Evolutionary conservation across 2,797 vertebrate species (phyloP), one percentile per base, ranked within the genome.

Genomic region (Garrulus glandarius): DNA sequence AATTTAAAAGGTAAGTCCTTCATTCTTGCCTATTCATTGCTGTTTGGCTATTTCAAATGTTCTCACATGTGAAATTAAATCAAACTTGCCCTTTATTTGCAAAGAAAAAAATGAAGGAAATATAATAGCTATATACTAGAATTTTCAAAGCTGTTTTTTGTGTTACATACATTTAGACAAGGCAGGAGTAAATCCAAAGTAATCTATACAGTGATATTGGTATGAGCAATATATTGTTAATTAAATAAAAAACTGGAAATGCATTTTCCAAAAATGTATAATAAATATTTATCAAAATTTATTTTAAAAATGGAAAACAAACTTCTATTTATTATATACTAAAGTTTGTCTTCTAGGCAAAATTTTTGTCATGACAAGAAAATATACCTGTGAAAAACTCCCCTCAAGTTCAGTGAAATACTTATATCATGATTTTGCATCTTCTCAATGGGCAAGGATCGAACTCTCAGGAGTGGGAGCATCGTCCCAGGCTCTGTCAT

Each of bases 1-100:
- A 84, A 95, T 83, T 92, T 95, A 81, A 88, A 91, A 82, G 43
- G 61, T 52, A 83, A 81, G 86, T 88, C 44, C 32, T 89, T 83
- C 41, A 74, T 47, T 89, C 78, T 78, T 84, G 26, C 32, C 26
- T 90, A 59, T 88, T 86, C 69, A 72, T 81, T 78, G 65, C 26
- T 81, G 16, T 86, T 86, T 72, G 32, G 39, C 23, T 92, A 55
- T 81, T 88, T 91, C 57, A 90, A 67, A 77, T 72, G 57, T 84
- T 92, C 55, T 86, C 43, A 81, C 19, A 82, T 1, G 4, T 67
- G 64, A 92, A 94, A 92, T 93, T 67, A 95, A 91, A 93, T 65
- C 74, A 87, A 32, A 52, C 26, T 94, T 92, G 86, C 67, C 64
- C 59, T 91, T 92, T 91, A 47, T 81, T 60, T 83, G 32, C 68